Evolutionary conservation across 2,113 vertebrate genomes (phyloP).

Genomic region (Monopterus albus): DNA sequence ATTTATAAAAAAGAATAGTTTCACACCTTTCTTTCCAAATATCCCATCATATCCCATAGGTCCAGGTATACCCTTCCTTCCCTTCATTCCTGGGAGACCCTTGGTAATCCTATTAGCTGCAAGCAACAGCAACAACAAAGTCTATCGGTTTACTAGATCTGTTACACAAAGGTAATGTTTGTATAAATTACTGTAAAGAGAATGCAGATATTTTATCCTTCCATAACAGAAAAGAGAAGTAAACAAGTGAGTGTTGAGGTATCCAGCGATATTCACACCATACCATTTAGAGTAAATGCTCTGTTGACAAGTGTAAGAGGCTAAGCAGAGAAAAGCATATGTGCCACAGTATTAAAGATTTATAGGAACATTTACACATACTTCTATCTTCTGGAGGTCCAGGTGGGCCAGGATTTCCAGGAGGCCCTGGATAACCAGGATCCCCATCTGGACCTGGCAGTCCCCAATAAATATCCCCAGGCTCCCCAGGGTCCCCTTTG

Average conservation of each 20-base stretch:
- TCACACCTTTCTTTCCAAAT: constrained; percentile 70
- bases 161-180: not conserved
- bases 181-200: not conserved
- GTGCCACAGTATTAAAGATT: too few species aligned
- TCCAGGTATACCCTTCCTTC: constrained; percentile 57
- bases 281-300: too few species aligned
- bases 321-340: not conserved
- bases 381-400: constrained; percentile 71
- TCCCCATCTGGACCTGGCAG: constrained; percentile 83
- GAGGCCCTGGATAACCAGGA: constrained; percentile 82
- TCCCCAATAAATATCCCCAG: constrained; percentile 80
- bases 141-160: not conserved
- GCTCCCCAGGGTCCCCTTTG: constrained; percentile 88
- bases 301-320: not conserved
- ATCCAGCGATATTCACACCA: not conserved
- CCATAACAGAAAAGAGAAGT: not conserved
- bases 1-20: too few species aligned
- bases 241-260: not conserved
- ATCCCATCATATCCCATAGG: constrained; percentile 44
- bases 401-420: constrained; percentile 85
- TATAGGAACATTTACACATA: too few species aligned
- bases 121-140: constrained; percentile 1
- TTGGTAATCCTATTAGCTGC: constrained; percentile 49
- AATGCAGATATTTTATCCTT: not conserved
- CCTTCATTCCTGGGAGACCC: constrained; percentile 66